These are phyloP conservation scores for Sarcophaga carnaria DNA, from an alignment of 2,888 invertebrate species.

Conservation along the genomic window DNA sequence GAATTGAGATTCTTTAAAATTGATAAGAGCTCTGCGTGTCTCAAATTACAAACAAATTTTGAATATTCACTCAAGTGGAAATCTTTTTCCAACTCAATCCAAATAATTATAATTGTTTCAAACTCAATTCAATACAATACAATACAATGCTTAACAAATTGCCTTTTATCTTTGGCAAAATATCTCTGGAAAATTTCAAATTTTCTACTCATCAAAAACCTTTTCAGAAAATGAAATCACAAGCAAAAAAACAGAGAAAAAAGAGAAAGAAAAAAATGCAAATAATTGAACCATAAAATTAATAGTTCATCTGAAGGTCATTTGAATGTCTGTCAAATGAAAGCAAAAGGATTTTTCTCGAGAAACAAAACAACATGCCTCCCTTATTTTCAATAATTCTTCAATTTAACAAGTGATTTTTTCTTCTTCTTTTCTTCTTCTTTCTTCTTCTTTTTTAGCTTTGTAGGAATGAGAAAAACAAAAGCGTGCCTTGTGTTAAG, in stretches of 20 bases:
- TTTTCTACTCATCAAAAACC: not conserved
- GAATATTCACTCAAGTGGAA: slow-evolving; percentile 34
- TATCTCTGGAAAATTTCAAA: not conserved
- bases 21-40: too few species aligned
- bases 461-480: not conserved
- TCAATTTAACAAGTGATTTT: slow-evolving; percentile 61
- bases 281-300: slow-evolving; percentile 66
- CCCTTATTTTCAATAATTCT: slow-evolving; percentile 52
- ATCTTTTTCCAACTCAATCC: slow-evolving; percentile 22
- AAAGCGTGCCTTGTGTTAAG: slow-evolving; percentile 64
- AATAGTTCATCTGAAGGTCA: slow-evolving; percentile 61
- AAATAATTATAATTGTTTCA: slow-evolving; percentile 40
- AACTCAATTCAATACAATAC: not conserved
- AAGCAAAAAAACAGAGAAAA: too few species aligned
- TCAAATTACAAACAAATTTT: not conserved
- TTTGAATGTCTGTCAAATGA: slow-evolving; percentile 20
- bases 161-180: slow-evolving; percentile 24
- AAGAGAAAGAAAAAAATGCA: not conserved
- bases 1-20: too few species aligned
- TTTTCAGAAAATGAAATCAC: not conserved
- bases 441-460: not conserved
- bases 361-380: not conserved
- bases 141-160: slow-evolving; percentile 44
- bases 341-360: not conserved
- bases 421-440: slow-evolving; percentile 40